Evolutionary conservation across 2,113 vertebrate species (phyloP), one percentile per base, ranked within the genome.

Genomic region (Oophaga pumilio): DNA sequence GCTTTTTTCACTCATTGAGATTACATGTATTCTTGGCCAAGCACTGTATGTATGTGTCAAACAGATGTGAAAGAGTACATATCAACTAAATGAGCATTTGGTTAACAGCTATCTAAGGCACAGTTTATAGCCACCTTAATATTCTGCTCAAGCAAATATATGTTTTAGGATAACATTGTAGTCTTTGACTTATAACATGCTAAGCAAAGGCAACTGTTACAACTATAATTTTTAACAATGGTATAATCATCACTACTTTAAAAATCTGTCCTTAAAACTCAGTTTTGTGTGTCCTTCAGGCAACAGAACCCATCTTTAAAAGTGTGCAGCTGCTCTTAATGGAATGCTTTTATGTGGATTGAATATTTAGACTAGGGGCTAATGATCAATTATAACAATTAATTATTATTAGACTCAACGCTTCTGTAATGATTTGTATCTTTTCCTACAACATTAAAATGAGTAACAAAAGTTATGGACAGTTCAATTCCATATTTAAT

Each of bases 361-460:
- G 71, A 74, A 74, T 74, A 74, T 74, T 74, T 74, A 74, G 71
- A 74, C 43, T 49, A 74, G 71, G 18, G 71, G 71, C 71, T 74
- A 74, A 74, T 74, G 71, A 74, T 74, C 71, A 74, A 74, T 74
- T 74, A 50, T 49, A 74, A 49, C 71, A 74, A 74, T 74, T 74
- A 74, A 74, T 74, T 74, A 74, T 74, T 49, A 74, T 74, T 74
- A 74, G 33, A 20, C 71, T 74, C 71, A 74, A 74, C 20, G 43
- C 71, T 43, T 74, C 43, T 49, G 33, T 74, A 50, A 74, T 74
- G 71, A 74, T 74, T 74, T 74, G 71, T 74, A 49, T 74, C 71
- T 74, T 74, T 74, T 74, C 71, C 43, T 74, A 20, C 33, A 74
- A 43, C 71, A 50, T 74, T 22, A 74, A 74, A 74, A 50, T 74